Evolutionary conservation across 2,888 invertebrate species (phyloP).

Genomic region (Chirona hameri): DNA sequence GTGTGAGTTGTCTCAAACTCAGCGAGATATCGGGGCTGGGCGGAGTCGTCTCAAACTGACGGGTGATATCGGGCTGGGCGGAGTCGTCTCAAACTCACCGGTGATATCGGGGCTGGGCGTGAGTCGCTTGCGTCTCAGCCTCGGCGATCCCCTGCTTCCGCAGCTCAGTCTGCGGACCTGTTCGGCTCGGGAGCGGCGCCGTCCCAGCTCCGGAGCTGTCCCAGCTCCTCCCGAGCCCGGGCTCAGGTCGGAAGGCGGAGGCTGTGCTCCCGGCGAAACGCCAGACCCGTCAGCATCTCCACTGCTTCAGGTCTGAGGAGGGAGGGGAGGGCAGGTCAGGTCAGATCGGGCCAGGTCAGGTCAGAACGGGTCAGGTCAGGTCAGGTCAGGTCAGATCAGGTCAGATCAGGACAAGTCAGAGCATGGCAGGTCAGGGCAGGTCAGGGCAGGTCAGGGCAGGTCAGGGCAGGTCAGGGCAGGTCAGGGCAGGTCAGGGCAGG

Average conservation of each 20-base stretch:
- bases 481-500: no score
- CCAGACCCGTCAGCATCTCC: constrained; percentile 77
- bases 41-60: no score
- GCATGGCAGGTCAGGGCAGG: no score
- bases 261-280: constrained; percentile 61
- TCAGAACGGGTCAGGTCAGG: no score
- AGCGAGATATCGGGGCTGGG: no score
- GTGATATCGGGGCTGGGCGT: background rate
- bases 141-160: background rate
- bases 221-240: background rate
- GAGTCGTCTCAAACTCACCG: background rate
- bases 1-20: no score
- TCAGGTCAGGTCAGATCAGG: no score
- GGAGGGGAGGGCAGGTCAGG: background rate
- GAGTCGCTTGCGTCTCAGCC: background rate
- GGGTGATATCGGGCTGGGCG: no score
- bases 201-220: background rate
- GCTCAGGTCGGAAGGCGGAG: background rate
- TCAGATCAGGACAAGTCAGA: no score
- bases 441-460: no score
- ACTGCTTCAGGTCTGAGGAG: constrained; percentile 59
- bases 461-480: no score
- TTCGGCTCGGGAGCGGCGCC: background rate
- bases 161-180: background rate
- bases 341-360: background rate